phyloP scores from a whole-genome alignment of 1,140 invertebrate species.

The Dreissena polymorpha region DNA sequence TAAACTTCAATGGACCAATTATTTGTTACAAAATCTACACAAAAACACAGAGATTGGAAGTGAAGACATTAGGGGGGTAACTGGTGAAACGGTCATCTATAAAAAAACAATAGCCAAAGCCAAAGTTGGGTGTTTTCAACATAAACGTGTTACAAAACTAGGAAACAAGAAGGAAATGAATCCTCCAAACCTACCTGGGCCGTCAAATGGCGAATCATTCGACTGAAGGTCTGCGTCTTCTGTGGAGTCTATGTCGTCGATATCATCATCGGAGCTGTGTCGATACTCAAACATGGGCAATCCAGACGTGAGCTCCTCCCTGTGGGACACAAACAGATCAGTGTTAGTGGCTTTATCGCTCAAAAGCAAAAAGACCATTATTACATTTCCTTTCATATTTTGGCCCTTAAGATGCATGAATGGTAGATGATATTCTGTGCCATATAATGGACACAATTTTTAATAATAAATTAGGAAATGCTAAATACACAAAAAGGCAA shows the following conservation, averaged over 20 bases:
- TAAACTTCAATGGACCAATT: neutral
- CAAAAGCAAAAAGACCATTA: no score
- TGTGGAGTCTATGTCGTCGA: conserved; percentile 81
- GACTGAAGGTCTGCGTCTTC: conserved; percentile 61
- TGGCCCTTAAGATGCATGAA: no score
- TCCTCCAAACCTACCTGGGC: conserved; percentile 1
- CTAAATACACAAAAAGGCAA: no score
- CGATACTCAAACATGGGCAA: conserved; percentile 86
- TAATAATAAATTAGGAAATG: no score
- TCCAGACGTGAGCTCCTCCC: conserved; percentile 89
- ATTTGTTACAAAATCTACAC: neutral
- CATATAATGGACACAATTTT: no score
- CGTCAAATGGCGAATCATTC: conserved; percentile 26
- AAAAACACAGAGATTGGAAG: neutral
- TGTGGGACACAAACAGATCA: conserved; percentile 71
- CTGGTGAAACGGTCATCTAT: neutral
- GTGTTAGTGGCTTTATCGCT: no score
- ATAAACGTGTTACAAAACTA: neutral
- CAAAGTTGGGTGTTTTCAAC: neutral
- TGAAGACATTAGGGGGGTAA: neutral
- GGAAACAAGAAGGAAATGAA: neutral
- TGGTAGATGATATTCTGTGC: no score
- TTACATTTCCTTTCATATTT: no score
- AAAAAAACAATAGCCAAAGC: neutral
- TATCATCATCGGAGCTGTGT: conserved; percentile 91